Percentiles rank a stretch among this genome's conserved stretches.
Conservation (phyloP, 2,797 vertebrate genomes). For the Karalla daura region DNA sequence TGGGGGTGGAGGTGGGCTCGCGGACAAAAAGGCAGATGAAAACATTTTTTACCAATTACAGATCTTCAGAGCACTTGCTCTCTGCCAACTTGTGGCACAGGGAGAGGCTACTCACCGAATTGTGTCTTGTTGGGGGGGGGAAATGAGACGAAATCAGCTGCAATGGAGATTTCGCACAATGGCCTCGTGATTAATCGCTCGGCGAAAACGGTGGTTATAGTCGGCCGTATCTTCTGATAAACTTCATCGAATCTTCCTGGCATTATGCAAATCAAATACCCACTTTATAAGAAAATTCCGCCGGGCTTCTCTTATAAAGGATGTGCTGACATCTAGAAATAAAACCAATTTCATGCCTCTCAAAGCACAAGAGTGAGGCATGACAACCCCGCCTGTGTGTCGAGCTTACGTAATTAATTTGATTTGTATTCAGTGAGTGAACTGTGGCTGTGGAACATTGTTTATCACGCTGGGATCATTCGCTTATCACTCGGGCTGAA, state of each 20-base stretch:
- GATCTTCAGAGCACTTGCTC: conserved; percentile 11
- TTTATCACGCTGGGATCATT: conserved; percentile 63
- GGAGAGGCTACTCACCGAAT: neutral
- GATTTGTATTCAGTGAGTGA: conserved; percentile 75
- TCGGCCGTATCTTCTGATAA: conserved; percentile 35
- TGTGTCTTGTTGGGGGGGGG: neutral
- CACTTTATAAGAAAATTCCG: conserved; percentile 40
- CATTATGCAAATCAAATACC: conserved; percentile 48
- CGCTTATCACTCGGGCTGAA: conserved; percentile 40
- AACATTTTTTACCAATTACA: conserved; percentile 49
- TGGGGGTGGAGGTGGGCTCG: neutral
- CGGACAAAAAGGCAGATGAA: conserved; percentile 44
- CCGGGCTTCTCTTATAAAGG: conserved; percentile 51
- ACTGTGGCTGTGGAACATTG: conserved; percentile 65
- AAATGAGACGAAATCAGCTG: conserved; percentile 38
- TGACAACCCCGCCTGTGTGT: conserved; percentile 67
- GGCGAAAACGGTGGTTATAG: neutral
- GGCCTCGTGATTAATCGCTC: conserved; percentile 1
- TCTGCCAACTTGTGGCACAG: conserved; percentile 32
- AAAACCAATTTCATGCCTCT: conserved; percentile 80
- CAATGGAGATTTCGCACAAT: conserved; percentile 24
- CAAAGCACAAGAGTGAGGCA: conserved; percentile 74
- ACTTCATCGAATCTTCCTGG: conserved; percentile 41
- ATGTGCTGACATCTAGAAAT: conserved; percentile 72
- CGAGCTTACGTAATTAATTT: conserved; percentile 78